Evolutionary conservation across 1,140 invertebrate species (phyloP).

Genomic region (Apis dorsata): DNA sequence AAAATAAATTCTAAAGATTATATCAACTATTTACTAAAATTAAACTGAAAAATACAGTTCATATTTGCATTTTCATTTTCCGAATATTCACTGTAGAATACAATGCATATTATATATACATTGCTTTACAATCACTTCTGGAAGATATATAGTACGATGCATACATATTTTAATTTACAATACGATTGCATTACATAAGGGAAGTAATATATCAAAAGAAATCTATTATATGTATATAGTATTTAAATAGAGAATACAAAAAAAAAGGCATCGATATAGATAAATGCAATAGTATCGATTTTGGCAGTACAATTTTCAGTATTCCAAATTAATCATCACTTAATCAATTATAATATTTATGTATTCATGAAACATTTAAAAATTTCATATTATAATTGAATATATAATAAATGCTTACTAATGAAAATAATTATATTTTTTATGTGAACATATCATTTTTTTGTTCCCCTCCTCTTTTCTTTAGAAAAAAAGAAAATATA

Average conservation of each 20-base stretch:
- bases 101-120: background rate
- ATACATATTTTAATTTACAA: conserved; percentile 62
- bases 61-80: background rate
- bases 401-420: conserved; percentile 52
- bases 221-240: conserved; percentile 27
- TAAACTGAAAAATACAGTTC: background rate
- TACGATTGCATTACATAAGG: conserved; percentile 53
- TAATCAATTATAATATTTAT: conserved; percentile 42
- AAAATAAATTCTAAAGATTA: conserved; percentile 43
- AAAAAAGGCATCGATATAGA: conserved; percentile 65
- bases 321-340: conserved; percentile 61
- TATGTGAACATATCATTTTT: conserved; percentile 40
- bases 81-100: background rate
- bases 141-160: conserved; percentile 57
- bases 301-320: conserved; percentile 76
- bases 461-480: background rate
- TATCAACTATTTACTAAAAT: conserved; percentile 59
- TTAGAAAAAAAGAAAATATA: background rate
- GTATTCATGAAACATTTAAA: conserved; percentile 50
- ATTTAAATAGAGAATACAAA: conserved; percentile 64
- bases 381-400: conserved; percentile 54
- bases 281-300: conserved; percentile 75
- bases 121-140: conserved; percentile 48
- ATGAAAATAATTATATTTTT: conserved; percentile 61
- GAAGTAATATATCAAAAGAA: conserved; percentile 71